Conservation (phyloP, 2,888 invertebrate genomes). For the Sinelater perroti region DNA sequence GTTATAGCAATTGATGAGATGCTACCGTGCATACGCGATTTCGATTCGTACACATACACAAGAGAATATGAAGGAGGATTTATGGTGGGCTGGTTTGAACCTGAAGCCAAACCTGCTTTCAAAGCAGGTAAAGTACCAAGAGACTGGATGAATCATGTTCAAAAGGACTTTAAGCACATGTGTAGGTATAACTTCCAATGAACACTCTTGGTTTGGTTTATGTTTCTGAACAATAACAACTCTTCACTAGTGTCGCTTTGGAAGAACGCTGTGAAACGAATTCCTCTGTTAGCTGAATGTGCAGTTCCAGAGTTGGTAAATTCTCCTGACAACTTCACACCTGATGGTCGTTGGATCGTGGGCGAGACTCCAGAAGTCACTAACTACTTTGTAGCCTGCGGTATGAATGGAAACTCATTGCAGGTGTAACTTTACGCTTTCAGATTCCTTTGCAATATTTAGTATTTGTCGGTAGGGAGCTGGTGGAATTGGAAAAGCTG, state of each 20-base stretch:
- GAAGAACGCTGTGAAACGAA: slow-evolving; percentile 64
- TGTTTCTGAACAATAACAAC: neutral
- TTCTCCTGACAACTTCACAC: slow-evolving; percentile 76
- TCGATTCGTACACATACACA: slow-evolving; percentile 70
- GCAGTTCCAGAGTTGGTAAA: slow-evolving; percentile 66
- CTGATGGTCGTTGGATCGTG: slow-evolving; percentile 74
- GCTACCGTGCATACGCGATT: slow-evolving; percentile 70
- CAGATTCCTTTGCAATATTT: neutral
- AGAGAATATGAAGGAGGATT: slow-evolving; percentile 69
- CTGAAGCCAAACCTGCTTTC: slow-evolving; percentile 72
- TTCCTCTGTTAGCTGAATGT: slow-evolving; percentile 66
- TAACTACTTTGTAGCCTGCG: slow-evolving; percentile 78
- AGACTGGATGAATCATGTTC: slow-evolving; percentile 64
- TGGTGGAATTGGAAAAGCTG: slow-evolving; percentile 73
- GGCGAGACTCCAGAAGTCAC: slow-evolving; percentile 74
- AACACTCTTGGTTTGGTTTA: neutral
- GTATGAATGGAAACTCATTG: slow-evolving; percentile 75
- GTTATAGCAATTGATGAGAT: slow-evolving; percentile 51
- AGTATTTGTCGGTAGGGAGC: slow-evolving; percentile 60
- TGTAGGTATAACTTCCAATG: slow-evolving; percentile 63
- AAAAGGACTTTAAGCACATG: slow-evolving; percentile 70
- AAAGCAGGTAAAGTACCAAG: slow-evolving; percentile 59
- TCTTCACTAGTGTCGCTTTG: slow-evolving; percentile 61
- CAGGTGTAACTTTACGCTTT: too few species aligned
- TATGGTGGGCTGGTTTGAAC: slow-evolving; percentile 73